These are phyloP conservation scores for Pelvicachromis taeniatus DNA, from an alignment of 2,113 vertebrate species.

Conservation along the genomic window DNA sequence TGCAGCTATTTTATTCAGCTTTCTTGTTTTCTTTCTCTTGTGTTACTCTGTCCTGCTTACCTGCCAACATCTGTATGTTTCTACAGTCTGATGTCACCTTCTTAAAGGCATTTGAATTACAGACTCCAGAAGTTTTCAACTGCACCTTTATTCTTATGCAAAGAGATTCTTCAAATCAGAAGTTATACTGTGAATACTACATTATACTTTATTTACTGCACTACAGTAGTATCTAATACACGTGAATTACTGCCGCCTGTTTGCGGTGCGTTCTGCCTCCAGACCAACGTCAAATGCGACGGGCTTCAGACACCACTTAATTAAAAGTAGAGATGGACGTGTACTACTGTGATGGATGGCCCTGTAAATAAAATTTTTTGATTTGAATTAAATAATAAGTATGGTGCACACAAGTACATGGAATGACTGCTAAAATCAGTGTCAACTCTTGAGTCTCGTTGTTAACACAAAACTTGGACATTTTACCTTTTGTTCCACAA, in stretches of 20 bases:
- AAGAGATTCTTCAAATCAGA: background rate
- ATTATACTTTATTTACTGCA: background rate
- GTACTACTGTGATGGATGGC: background rate
- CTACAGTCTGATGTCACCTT: background rate
- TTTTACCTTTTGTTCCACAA: background rate
- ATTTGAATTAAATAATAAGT: background rate
- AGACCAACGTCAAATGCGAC: background rate
- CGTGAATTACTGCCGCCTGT: background rate
- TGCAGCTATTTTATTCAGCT: background rate
- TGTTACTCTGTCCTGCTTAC: rapidly evolving
- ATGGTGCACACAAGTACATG: background rate
- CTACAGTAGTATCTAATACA: background rate
- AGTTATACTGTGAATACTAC: too few species aligned
- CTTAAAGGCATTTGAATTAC: background rate
- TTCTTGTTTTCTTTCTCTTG: background rate
- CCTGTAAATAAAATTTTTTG: background rate
- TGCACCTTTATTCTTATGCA: background rate
- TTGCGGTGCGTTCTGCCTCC: background rate
- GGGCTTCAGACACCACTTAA: background rate
- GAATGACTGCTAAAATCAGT: background rate
- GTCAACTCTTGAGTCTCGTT: background rate
- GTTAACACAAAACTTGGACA: background rate
- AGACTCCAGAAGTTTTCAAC: rapidly evolving
- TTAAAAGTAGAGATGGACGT: background rate
- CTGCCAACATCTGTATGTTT: background rate